Conservation (phyloP, 2,113 vertebrate species). For the Lepidothrix coronata region DNA sequence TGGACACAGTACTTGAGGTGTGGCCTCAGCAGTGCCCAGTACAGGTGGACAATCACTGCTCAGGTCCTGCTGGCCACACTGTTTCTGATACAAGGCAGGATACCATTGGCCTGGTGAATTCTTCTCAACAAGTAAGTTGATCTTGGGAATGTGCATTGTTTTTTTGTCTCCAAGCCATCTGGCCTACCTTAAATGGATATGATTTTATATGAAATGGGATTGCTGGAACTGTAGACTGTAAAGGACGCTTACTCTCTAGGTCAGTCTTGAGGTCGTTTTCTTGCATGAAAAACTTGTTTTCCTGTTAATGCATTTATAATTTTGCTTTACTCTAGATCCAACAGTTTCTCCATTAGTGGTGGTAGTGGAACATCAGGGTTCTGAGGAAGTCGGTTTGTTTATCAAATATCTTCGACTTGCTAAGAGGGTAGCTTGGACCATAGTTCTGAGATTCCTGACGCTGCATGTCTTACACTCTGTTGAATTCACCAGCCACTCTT, state of each 20-base stretch:
- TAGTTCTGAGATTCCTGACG: background rate
- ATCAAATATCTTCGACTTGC: background rate
- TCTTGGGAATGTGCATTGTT: background rate
- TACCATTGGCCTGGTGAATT: background rate
- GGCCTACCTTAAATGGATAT: background rate
- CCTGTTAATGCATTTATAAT: background rate
- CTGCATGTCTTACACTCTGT: accelerated
- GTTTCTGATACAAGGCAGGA: background rate
- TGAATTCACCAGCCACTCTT: background rate
- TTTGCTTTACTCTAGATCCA: background rate
- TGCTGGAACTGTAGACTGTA: background rate
- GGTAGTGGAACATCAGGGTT: background rate
- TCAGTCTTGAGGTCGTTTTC: background rate
- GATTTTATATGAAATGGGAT: background rate
- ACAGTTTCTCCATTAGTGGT: accelerated
- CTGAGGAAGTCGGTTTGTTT: background rate
- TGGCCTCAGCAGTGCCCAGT: background rate
- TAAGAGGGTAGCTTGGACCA: background rate
- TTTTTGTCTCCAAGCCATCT: background rate
- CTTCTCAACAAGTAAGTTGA: background rate
- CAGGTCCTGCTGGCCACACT: background rate
- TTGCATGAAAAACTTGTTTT: background rate
- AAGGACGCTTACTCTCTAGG: background rate
- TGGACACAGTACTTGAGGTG: accelerated
- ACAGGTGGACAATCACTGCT: background rate